Base-by-base conservation (phyloP, 2,888 invertebrate species). In the Sinotaia quadrata region DNA sequence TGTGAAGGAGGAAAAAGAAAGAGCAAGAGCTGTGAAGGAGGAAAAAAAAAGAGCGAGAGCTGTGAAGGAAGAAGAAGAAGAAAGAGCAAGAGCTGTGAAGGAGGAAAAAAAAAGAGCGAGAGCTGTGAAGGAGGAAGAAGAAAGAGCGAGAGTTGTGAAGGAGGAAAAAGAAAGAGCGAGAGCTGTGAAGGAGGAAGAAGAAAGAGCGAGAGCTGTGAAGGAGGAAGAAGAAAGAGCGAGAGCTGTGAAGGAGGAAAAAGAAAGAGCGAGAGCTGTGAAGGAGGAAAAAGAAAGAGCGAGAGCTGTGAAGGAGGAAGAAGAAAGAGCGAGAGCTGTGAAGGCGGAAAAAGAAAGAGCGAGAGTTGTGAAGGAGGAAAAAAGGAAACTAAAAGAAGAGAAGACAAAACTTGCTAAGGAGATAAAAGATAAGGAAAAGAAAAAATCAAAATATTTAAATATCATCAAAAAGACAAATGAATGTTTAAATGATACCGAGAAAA, bases 301-400 rank as follows among this genome's bases (percentile, higher is more conserved):
- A n/a, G n/a, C n/a, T n/a, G n/a, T n/a, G n/a, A n/a, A n/a, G n/a
- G n/a, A n/a, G n/a, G n/a, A n/a, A n/a, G n/a, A n/a, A n/a, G n/a
- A n/a, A n/a, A n/a, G n/a, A n/a, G n/a, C n/a, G n/a, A n/a, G n/a
- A n/a, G n/a, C n/a, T n/a, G n/a, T n/a, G n/a, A n/a, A n/a, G n/a
- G n/a, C n/a, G n/a, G n/a, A n/a, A n/a, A 61, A 61, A 31, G 61
- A 61, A 24, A 33, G 33, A 34, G 61, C 61, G 12, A 49, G n/a
- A 31, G 34, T 15, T 18, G 61, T 34, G n/a, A 61, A 61, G 27
- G 61, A 61, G n/a, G 65, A 65, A 29, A 65, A 65, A 56, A 65
- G 56, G 33, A 37, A 56, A 18, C 41, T 54, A 44, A 65, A 65
- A 33, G 65, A 65, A 21, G 37, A 65, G 7, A 41, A 65, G 65